Evolutionary conservation across 1,140 invertebrate genomes (phyloP).

Genomic region (Acyrthosiphon pisum): DNA sequence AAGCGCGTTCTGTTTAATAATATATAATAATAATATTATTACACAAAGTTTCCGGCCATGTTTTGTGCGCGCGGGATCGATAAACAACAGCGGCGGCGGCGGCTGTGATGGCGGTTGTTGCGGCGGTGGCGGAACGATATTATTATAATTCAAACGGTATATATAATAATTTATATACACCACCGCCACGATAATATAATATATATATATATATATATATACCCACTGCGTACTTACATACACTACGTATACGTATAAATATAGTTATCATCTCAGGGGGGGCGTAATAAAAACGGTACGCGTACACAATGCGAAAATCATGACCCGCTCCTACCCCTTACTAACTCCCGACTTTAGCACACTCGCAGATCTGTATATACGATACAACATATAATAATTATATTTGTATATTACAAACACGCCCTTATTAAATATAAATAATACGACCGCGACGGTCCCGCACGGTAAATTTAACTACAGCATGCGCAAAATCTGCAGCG

Average conservation of each 20-base stretch:
- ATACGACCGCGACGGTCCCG: neutral
- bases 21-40: neutral
- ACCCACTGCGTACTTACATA: too few relatives aligned
- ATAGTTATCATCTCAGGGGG: neutral
- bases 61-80: neutral
- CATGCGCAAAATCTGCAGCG: neutral
- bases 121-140: neutral
- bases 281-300: neutral
- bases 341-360: neutral
- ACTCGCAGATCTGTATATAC: neutral
- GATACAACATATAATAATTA: neutral
- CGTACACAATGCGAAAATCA: neutral
- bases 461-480: neutral
- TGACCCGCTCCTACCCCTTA: neutral
- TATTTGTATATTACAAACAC: neutral
- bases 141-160: conserved; percentile 7
- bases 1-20: neutral
- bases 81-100: neutral
- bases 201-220: neutral
- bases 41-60: conserved; percentile 31
- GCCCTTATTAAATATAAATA: conserved; percentile 33
- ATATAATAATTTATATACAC: neutral
- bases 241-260: neutral
- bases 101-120: neutral
- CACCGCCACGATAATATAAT: neutral